phyloP scores from a whole-genome alignment of 2,888 invertebrate genomes.

The Parochlus steinenii region DNA sequence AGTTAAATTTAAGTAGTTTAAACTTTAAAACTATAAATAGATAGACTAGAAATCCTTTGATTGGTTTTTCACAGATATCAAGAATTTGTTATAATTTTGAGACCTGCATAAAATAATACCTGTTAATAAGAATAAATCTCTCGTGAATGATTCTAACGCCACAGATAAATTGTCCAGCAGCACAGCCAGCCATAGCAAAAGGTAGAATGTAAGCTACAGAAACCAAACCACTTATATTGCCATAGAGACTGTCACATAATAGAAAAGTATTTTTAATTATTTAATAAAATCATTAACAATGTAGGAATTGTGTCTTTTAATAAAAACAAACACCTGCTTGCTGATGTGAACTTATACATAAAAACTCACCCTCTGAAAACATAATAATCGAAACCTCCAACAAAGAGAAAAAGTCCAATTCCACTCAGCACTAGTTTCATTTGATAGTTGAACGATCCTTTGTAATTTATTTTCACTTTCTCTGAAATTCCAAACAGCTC shows the following conservation, averaged over 20 bases:
- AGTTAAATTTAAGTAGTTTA: too few relatives aligned
- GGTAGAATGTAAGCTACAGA: conserved; percentile 4
- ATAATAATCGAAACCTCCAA: conserved; percentile 10
- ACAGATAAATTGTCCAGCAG: conserved; percentile 22
- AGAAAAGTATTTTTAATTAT: too few relatives aligned
- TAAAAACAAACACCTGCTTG: too few relatives aligned
- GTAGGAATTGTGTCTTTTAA: too few relatives aligned
- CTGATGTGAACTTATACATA: too few relatives aligned
- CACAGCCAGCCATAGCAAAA: conserved; percentile 7
- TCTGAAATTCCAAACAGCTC: conserved; percentile 9
- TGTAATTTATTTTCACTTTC: conserved; percentile 3
- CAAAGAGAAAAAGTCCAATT: conserved; percentile 7
- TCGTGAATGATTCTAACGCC: conserved; percentile 24
- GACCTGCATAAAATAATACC: too few relatives aligned
- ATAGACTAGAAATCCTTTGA: not conserved
- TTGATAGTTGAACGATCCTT: conserved; percentile 9
- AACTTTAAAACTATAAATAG: too few relatives aligned
- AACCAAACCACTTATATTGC: conserved; percentile 6
- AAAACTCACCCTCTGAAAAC: conserved; percentile 11
- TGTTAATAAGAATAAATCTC: conserved; percentile 24
- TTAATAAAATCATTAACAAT: too few relatives aligned
- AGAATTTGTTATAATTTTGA: not conserved
- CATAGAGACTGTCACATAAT: conserved; percentile 10
- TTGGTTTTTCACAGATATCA: not conserved
- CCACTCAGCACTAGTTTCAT: conserved; percentile 1